Base-by-base conservation (phyloP, 2,888 invertebrate species). In the Thereva nobilitata region DNA sequence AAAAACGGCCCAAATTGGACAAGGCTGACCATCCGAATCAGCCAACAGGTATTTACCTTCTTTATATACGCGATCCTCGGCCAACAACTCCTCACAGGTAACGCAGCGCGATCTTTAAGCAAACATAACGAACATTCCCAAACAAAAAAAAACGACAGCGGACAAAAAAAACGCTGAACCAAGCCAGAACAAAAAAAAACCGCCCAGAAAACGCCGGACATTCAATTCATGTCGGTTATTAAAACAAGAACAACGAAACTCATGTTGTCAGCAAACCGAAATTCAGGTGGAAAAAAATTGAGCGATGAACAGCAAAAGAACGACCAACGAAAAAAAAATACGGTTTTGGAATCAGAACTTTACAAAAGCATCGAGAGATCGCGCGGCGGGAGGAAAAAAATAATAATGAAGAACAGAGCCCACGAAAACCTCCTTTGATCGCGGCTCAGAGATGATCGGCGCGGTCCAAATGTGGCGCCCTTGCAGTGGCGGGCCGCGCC, bases 401-500 rank as follows among this genome's bases (percentile, higher is more conserved):
- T 6, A 49, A 49, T 3, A 49, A 49, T 3, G 3, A 49, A n/a
- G 12, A 49, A n/a, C 9, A 2, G 12, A 49, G 5, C 9, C 6
- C 7, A 49, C 49, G 12, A 10, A 10, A 49, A 38, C 38, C 59
- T 49, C 49, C 59, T 59, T 49, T 47, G 59, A 49, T 49, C 49
- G 59, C 40, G 42, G 38, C 35, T 40, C 8, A 49, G 49, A 45
- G 23, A 23, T 23, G 23, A 23, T 23, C 23, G 23, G 23, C 1
- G 45, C 59, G 47, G 59, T 59, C 59, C 59, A 59, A 59, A 59
- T 49, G 59, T 59, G 59, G 59, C 59, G 59, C 59, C 59, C 44
- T 49, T 59, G 59, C 59, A 38, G 45, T 2, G 23, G 1, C 23
- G 23, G 23, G 23, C 23, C 23, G 23, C 23, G 23, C 23, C 23